These are phyloP conservation scores for Macrosiphum euphorbiae DNA, from an alignment of 2,888 invertebrate genomes.

Conservation along the genomic window DNA sequence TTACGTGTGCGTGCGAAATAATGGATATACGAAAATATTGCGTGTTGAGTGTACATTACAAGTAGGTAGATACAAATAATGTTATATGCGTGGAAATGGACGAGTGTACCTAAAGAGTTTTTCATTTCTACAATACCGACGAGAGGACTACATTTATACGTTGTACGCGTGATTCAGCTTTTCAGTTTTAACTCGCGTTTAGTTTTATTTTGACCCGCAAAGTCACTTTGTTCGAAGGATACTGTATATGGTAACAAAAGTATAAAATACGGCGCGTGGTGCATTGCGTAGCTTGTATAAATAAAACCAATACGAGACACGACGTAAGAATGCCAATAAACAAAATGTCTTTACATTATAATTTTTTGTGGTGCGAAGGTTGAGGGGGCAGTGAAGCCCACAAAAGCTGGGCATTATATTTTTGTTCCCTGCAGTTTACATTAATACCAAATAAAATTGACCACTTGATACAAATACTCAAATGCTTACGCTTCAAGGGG, in stretches of 20 bases:
- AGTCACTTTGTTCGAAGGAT: not conserved
- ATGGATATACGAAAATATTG: conserved; percentile 2
- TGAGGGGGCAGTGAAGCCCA: not conserved
- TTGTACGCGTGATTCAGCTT: not conserved
- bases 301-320: not conserved
- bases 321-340: not conserved
- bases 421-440: not conserved
- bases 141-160: not conserved
- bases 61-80: not conserved
- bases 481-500: not conserved
- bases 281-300: not conserved
- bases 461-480: not conserved
- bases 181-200: not conserved
- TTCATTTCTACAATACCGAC: not conserved
- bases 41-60: not conserved
- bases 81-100: not conserved
- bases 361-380: not conserved
- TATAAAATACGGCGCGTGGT: not conserved
- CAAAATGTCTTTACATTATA: not conserved
- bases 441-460: not conserved
- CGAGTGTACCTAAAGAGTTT: not conserved
- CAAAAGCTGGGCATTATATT: not conserved
- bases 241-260: not conserved
- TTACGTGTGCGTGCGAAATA: not conserved
- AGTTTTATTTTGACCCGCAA: not conserved